These are phyloP conservation scores for Ectemnius cavifrons DNA, from an alignment of 2,888 invertebrate species.

Conservation along the genomic window DNA sequence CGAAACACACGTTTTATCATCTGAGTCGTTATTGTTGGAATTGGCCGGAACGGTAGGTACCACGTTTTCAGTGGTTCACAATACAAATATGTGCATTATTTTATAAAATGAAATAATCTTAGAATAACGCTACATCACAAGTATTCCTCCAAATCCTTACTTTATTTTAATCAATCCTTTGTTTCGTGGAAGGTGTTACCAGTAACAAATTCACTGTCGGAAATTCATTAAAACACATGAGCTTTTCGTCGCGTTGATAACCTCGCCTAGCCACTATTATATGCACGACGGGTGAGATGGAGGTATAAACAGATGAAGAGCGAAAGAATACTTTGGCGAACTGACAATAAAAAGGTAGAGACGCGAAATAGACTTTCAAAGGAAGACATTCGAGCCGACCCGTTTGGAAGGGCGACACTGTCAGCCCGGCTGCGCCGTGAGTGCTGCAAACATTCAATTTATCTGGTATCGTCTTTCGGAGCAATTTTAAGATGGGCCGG, in stretches of 20 bases:
- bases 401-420: slow-evolving; percentile 28
- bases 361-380: slow-evolving; percentile 13
- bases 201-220: no score
- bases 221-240: no score
- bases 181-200: no score
- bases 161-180: no score
- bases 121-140: no score
- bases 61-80: background rate
- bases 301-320: slow-evolving; percentile 14
- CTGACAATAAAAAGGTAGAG: slow-evolving; percentile 27
- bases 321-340: background rate
- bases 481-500: slow-evolving; percentile 66
- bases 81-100: background rate
- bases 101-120: no score
- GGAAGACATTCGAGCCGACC: slow-evolving; percentile 44
- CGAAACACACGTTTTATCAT: background rate
- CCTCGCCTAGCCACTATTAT: no score
- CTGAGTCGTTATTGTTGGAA: background rate
- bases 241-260: no score
- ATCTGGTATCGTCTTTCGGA: slow-evolving; percentile 69
- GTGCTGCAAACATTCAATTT: slow-evolving; percentile 72
- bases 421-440: slow-evolving; percentile 32
- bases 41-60: background rate
- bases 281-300: slow-evolving; percentile 4
- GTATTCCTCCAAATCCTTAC: no score